phyloP scores from a whole-genome alignment of 2,888 invertebrate species.

The Agonopterix heracliana region DNA sequence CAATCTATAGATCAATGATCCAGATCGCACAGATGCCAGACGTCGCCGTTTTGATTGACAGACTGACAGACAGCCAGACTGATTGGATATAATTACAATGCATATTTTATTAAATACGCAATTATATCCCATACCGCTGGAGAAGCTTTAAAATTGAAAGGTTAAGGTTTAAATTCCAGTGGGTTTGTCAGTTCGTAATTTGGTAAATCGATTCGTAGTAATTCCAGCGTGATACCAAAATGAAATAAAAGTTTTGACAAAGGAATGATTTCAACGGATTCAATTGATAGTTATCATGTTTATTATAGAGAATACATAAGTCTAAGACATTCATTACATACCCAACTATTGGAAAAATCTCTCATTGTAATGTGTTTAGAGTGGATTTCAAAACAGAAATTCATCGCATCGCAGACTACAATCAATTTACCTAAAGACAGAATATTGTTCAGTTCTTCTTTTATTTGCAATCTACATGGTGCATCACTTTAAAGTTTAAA shows the following conservation, averaged over 20 bases:
- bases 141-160: slow-evolving; percentile 7
- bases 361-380: too few species aligned
- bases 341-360: too few species aligned
- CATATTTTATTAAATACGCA: slow-evolving; percentile 45
- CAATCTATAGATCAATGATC: slow-evolving; percentile 44
- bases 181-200: neutral
- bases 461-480: too few species aligned
- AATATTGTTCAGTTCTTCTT: too few species aligned
- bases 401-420: too few species aligned
- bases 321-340: too few species aligned
- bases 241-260: slow-evolving; percentile 1
- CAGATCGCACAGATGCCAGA: slow-evolving; percentile 27
- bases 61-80: slow-evolving; percentile 59
- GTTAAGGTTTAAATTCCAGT: slow-evolving; percentile 8
- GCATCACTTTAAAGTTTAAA: too few species aligned
- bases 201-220: neutral
- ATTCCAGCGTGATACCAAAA: slow-evolving; percentile 1
- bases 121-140: neutral
- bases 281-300: neutral
- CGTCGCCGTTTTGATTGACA: slow-evolving; percentile 50
- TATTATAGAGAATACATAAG: too few species aligned
- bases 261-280: neutral
- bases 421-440: too few species aligned
- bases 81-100: slow-evolving; percentile 71
- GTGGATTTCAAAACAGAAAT: too few species aligned